These are phyloP conservation scores for Lasiommata megera DNA, from an alignment of 2,888 invertebrate species.

Conservation along the genomic window DNA sequence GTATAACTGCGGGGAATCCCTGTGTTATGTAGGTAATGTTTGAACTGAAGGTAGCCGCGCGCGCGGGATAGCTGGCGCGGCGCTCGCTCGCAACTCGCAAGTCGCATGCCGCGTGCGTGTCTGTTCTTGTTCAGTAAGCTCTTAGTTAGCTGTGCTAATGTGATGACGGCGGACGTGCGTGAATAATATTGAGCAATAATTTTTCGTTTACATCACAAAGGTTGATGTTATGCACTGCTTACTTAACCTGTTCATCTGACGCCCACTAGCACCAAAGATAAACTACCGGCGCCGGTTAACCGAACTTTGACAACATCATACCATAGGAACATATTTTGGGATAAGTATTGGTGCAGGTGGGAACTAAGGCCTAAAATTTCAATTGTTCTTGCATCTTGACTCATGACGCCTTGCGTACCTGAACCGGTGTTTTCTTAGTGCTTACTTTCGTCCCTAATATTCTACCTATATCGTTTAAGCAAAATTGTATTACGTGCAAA, in stretches of 20 bases:
- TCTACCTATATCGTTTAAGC: no score
- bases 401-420: slow-evolving; percentile 1
- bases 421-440: neutral
- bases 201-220: slow-evolving; percentile 1
- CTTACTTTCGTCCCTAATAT: no score
- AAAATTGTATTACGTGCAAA: neutral
- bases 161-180: slow-evolving; percentile 1
- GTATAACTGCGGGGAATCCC: neutral
- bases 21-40: no score
- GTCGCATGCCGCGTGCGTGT: neutral
- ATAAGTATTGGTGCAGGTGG: slow-evolving; percentile 1
- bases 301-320: neutral
- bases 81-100: neutral
- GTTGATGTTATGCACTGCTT: slow-evolving; percentile 1
- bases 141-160: neutral
- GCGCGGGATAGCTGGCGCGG: neutral
- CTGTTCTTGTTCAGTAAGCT: slow-evolving; percentile 1
- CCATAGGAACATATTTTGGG: slow-evolving; percentile 1
- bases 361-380: neutral
- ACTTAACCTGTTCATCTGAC: slow-evolving; percentile 1
- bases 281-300: neutral
- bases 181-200: slow-evolving; percentile 1
- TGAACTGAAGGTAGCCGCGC: no score
- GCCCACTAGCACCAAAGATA: slow-evolving; percentile 1
- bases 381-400: slow-evolving; percentile 1